Evolutionary conservation across 2,113 vertebrate species (phyloP).

Genomic region (Embiotoca jacksoni): DNA sequence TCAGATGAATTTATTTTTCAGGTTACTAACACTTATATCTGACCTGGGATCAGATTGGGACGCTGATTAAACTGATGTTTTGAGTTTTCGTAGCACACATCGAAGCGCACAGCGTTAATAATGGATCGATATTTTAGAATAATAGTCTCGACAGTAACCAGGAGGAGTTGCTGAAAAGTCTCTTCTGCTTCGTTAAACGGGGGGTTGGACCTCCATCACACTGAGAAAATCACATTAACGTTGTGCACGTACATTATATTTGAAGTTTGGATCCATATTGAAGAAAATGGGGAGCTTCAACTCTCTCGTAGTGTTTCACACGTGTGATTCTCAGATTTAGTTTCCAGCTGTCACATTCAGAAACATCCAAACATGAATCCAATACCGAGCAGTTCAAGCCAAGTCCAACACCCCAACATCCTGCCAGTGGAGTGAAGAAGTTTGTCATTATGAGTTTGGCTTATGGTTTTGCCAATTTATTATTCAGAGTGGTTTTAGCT

Average conservation of each 20-base stretch:
- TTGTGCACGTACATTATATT: neutral
- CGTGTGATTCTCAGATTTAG: neutral
- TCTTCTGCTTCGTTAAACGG: neutral
- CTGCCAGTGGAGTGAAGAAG: neutral
- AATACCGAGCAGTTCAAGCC: slow-evolving; percentile 13
- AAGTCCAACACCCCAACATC: neutral
- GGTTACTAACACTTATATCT: neutral
- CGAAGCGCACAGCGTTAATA: neutral
- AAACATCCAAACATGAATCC: neutral
- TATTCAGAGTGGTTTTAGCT: neutral
- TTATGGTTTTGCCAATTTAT: neutral
- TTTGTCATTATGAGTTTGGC: neutral
- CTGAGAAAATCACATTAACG: neutral
- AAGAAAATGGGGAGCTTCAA: neutral
- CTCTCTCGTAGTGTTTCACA: neutral
- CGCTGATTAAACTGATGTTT: too few relatives aligned
- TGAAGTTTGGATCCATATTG: neutral
- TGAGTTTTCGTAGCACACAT: neutral
- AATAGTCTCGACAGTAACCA: neutral
- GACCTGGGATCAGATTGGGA: neutral
- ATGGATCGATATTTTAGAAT: neutral
- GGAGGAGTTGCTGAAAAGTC: neutral
- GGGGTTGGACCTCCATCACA: neutral
- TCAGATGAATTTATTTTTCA: neutral
- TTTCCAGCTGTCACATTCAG: slow-evolving; percentile 11